Evolutionary conservation across 2,888 invertebrate species (phyloP), one percentile per base, ranked within the genome.

Genomic region (Ophraella communa): DNA sequence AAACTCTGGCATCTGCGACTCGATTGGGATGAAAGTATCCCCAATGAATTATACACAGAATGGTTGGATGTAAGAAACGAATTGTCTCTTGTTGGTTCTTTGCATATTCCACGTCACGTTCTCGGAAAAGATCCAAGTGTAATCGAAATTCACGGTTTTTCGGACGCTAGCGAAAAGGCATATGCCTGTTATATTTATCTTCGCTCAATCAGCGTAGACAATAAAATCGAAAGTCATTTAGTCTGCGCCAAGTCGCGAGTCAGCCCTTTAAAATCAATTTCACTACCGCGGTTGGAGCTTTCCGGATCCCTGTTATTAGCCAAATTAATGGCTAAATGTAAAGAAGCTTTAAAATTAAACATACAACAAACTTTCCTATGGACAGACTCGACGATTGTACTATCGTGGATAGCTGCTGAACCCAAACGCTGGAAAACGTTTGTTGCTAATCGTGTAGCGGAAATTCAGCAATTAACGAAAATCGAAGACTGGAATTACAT

Each of bases 101-200:
- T 33, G n/a, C 33, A 33, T 21, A 53, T 53, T 20, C 23, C 53
- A 11, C 24, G 53, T 27, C 53, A 53, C 33, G 27, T 35, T 11
- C 11, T 17, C 11, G n/a, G 7, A 1, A 27, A 18, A 7, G 21
- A 35, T 5, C 17, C 18, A n/a, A 33, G 20, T 5, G 3, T 10
- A 5, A 21, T 53, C 21, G 53, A 53, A 53, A 20, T 53, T 11
- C 53, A 53, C 21, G 53, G 53, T 11, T 53, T 53, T 53, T 27
- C 35, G 21, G 53, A 53, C 35, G 21, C 35, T 4, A 21, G 21
- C 2, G 23, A 21, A 11, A 18, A 11, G 5, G 35, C 35, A 11
- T 53, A 35, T 39, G 53, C 35, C 10, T 33, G 35, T 53, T 53
- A 20, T n/a, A 49, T 49, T 24, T 49, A 49, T n/a, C 23, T 49